A percentile compares a stretch with the other conserved stretches of the same genome.
Evolutionary conservation across 1,140 invertebrate species (phyloP).

Genomic region (Cephus cinctus): DNA sequence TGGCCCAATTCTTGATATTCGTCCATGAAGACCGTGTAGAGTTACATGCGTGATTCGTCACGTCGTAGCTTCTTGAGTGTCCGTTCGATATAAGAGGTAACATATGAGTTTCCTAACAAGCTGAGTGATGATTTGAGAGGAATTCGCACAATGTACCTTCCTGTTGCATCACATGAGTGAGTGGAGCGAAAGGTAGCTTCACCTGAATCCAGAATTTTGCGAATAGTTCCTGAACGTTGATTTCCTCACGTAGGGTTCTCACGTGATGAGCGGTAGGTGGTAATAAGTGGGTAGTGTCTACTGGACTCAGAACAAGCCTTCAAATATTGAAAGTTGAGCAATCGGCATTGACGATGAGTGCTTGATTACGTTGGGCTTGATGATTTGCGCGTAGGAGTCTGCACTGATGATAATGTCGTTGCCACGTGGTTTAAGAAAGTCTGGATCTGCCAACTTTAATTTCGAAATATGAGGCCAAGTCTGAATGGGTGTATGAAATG

Average conservation of each 20-base stretch:
- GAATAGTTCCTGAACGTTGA: not conserved
- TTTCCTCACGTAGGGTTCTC: not conserved
- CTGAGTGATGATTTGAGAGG: slow-evolving; percentile 24
- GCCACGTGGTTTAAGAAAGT: slow-evolving; percentile 10
- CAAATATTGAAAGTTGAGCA: slow-evolving; percentile 13
- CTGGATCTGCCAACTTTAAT: slow-evolving; percentile 19
- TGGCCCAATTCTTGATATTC: slow-evolving; percentile 39
- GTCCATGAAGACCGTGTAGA: slow-evolving; percentile 35
- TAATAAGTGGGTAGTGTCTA: not conserved
- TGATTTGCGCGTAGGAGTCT: slow-evolving; percentile 10
- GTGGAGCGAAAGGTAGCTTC: slow-evolving; percentile 11
- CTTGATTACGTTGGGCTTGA: slow-evolving; percentile 13
- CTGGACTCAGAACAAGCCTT: slow-evolving; percentile 10
- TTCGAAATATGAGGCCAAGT: slow-evolving; percentile 7
- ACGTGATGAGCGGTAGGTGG: not conserved
- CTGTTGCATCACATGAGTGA: slow-evolving; percentile 16
- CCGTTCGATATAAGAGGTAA: too few species aligned
- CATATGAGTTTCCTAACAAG: slow-evolving; percentile 22
- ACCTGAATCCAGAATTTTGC: slow-evolving; percentile 14
- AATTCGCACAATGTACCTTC: slow-evolving; percentile 28
- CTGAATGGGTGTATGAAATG: not conserved
- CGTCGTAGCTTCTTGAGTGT: slow-evolving; percentile 16
- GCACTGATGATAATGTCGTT: slow-evolving; percentile 24
- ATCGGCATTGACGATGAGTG: slow-evolving; percentile 6
- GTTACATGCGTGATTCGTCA: slow-evolving; percentile 12